Evolutionary conservation across 2,888 invertebrate genomes (phyloP), one percentile per base, ranked within the genome.

Genomic region (Torymus texanus): DNA sequence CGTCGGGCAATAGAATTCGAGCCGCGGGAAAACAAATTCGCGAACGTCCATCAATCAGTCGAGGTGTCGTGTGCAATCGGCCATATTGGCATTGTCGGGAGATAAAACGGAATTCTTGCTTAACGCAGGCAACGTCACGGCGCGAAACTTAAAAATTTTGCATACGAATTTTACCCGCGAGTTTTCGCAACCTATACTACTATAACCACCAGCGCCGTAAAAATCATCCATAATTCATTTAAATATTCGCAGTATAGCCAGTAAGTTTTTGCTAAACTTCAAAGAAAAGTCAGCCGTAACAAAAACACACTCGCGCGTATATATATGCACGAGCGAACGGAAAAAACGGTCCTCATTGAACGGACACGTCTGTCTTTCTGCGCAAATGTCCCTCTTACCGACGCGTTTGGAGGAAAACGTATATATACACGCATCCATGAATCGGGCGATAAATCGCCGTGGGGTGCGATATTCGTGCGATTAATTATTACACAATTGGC

Each of bases 401-500:
- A 41, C 41, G 61, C n/a, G 12, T 18, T 3, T 21, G 13, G 58
- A 55, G n/a, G 55, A 65, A 41, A 51, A 21, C 24, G 13, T 4
- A n/a, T 29, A 21, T 21, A n/a, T 29, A 16, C 51, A n/a, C n/a
- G 5, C 50, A 21, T 16, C 29, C 55, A 50, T 77, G 66, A 77
- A 77, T 77, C 29, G 53, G 59, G 13, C 77, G 59, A 77, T 72
- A 72, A 71, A 66, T 72, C 66, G 24, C 58, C 10, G 21, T 29
- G 53, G 29, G 71, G 41, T n/a, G n/a, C 24, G 61, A 29, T 55
- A 56, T 63, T 81, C 62, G 74, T 50, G 50, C 68, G 77, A 71
- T 72, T 77, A 77, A 77, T 77, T 77, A 62, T 77, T 77, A 59
- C 77, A 72, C 72, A 77, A 72, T 77, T 77, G 76, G 68, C 62